Percentiles rank a stretch among this genome's conserved stretches.
Conservation (phyloP, 2,113 vertebrate genomes). For the Fukomys damarensis region DNA sequence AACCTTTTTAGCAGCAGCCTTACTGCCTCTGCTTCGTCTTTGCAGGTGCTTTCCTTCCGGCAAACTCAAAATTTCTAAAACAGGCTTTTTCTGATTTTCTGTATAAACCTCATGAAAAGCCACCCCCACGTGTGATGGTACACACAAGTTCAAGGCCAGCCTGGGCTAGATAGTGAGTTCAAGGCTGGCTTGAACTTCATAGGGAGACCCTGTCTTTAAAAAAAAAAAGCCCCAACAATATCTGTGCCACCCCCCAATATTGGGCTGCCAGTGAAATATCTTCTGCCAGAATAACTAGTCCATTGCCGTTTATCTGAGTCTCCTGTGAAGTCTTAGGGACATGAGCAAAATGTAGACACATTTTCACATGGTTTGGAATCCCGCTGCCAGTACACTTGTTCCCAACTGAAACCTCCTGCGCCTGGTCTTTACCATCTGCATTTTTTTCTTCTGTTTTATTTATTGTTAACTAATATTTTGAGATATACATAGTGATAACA, state of each 20-base stretch:
- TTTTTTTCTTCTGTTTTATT: too few species aligned
- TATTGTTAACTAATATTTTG: too few species aligned
- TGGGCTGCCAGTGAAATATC: not conserved
- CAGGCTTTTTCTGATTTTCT: not conserved
- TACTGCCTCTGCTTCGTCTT: not conserved
- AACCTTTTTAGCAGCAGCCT: not conserved
- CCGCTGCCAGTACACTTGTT: not conserved
- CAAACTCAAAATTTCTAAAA: not conserved
- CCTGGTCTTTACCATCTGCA: not conserved
- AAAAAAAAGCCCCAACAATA: not conserved
- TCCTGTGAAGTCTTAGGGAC: not conserved
- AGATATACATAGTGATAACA: too few species aligned
- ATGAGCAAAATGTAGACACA: not conserved
- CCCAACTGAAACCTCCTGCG: not conserved
- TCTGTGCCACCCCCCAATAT: not conserved
- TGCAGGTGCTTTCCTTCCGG: not conserved
- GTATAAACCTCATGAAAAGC: not conserved
- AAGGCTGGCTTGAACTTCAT: not conserved
- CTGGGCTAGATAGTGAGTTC: not conserved
- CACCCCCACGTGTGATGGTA: not conserved
- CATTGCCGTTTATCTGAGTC: not conserved
- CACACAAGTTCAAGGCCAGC: not conserved
- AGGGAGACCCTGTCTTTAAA: not conserved
- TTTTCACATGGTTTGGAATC: not conserved
- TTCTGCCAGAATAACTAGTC: not conserved